A percentile compares a stretch with the other conserved stretches of the same genome.
phyloP scores from a whole-genome alignment of 92 coral and sea anemone species.

The Parazoanthus darwini region DNA sequence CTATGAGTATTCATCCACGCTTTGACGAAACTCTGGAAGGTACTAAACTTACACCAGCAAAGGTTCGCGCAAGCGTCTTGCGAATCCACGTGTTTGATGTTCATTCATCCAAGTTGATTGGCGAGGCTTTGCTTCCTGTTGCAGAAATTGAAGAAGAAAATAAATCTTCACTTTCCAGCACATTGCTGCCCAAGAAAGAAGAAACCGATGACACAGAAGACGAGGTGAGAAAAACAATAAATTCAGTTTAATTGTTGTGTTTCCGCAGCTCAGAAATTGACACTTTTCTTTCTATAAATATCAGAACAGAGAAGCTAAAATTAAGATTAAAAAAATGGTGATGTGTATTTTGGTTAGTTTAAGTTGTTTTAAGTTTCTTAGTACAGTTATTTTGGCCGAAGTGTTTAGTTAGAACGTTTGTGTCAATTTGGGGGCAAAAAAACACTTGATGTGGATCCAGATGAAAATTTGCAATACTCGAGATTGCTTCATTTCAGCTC shows the following conservation, averaged over 20 bases:
- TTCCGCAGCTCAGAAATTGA: not conserved
- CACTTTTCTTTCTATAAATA: not conserved
- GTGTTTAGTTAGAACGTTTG: not conserved
- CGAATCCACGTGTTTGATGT: constrained; percentile 72
- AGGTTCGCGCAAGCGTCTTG: constrained; percentile 63
- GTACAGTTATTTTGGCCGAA: not conserved
- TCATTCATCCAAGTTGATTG: constrained; percentile 52
- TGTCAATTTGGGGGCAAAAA: not conserved
- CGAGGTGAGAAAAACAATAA: constrained; percentile 7
- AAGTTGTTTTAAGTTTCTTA: not conserved
- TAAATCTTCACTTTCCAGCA: not conserved
- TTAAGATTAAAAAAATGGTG: not conserved
- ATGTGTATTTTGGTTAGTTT: not conserved
- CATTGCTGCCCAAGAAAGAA: not conserved
- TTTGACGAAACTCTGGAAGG: constrained; percentile 78
- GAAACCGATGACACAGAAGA: constrained; percentile 27
- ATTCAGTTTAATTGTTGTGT: not conserved
- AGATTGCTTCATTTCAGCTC: not conserved
- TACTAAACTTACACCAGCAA: constrained; percentile 59
- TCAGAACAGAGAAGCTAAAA: not conserved
- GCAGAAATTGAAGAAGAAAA: constrained; percentile 49
- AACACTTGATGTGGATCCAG: not conserved
- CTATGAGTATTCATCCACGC: constrained; percentile 62
- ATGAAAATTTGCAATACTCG: not conserved
- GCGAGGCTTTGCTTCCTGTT: constrained; percentile 71